Evolutionary conservation across 2,113 vertebrate species (phyloP).

Genomic region (Pterocles gutturalis): DNA sequence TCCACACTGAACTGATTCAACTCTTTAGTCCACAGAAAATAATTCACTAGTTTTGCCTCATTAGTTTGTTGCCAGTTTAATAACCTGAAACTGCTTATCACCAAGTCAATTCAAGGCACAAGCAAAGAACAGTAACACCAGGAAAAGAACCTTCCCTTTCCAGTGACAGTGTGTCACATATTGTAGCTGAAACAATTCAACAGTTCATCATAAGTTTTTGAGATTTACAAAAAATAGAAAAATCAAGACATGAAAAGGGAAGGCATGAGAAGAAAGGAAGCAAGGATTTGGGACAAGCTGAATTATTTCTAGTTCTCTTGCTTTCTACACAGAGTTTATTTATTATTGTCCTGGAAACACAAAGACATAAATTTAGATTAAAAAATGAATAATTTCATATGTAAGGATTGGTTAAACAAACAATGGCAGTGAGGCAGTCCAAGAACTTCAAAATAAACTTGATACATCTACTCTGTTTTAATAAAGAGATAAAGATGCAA

Average conservation of each 20-base stretch:
- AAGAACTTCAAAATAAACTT: neutral
- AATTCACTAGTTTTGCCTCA: neutral
- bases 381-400: conserved; percentile 46
- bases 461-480: neutral
- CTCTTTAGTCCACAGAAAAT: neutral
- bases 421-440: neutral
- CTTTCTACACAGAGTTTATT: neutral
- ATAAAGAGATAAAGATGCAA: neutral
- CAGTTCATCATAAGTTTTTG: fast-evolving
- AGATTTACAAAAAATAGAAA: neutral
- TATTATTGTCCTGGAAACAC: neutral
- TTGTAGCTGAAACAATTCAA: neutral
- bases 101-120: neutral
- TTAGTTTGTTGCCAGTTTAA: neutral
- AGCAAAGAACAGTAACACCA: neutral
- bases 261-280: neutral
- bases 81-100: neutral
- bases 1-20: neutral
- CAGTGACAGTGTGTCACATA: neutral
- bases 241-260: neutral
- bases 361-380: conserved; percentile 42
- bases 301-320: neutral
- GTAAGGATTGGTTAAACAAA: conserved; percentile 20
- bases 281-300: neutral
- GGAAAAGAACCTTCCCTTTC: neutral